phyloP scores from a whole-genome alignment of 2,113 vertebrate species.

The Microtus richardsoni region DNA sequence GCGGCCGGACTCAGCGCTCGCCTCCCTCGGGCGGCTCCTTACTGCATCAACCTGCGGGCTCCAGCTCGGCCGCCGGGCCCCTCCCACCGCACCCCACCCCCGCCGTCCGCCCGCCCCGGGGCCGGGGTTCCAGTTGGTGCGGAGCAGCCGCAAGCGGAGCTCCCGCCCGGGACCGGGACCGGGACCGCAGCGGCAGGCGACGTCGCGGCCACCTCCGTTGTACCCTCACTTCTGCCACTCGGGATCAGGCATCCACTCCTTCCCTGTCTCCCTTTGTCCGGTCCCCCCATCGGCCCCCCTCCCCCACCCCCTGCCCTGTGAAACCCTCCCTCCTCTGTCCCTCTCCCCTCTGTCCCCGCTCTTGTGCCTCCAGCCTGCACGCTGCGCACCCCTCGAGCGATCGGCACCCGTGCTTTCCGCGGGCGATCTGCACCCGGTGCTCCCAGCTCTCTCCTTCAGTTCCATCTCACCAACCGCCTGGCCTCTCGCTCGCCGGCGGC shows the following conservation, averaged over 20 bases:
- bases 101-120: not conserved
- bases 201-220: slow-evolving; percentile 33
- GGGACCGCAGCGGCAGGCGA: slow-evolving; percentile 69
- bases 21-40: slow-evolving; percentile 71
- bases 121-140: slow-evolving; percentile 52
- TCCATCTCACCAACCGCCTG: not conserved
- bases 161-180: slow-evolving; percentile 62
- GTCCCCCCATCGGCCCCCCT: not conserved
- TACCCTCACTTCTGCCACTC: not conserved
- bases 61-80: slow-evolving; percentile 67
- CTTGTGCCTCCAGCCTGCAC: not conserved
- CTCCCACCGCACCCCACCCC: slow-evolving; percentile 65
- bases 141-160: slow-evolving; percentile 33
- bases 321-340: not conserved
- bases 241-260: not conserved
- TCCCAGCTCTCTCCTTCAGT: not conserved
- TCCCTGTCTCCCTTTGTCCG: not conserved
- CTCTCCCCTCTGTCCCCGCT: not conserved
- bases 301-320: not conserved
- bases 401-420: not conserved
- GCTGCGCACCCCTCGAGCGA: not conserved
- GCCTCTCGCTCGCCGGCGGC: slow-evolving; percentile 40
- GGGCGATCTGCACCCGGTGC: slow-evolving; percentile 11
- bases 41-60: slow-evolving; percentile 87
- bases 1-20: not conserved